These are phyloP conservation scores for human DNA, from an alignment of 2,113 vertebrate genomes.

Conservation along the genomic window DNA sequence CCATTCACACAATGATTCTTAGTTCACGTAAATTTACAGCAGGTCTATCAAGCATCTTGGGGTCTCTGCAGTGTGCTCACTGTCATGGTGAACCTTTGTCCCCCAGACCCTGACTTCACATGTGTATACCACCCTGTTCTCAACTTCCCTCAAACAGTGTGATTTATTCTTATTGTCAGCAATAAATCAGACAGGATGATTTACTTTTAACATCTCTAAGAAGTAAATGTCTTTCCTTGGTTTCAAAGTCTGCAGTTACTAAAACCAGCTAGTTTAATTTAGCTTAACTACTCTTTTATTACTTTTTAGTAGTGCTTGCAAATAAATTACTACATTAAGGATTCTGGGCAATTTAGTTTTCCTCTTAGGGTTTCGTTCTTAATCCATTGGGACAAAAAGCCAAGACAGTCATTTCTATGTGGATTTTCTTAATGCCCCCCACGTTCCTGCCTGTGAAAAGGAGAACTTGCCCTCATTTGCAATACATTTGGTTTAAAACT, in stretches of 20 bases:
- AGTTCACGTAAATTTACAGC: not conserved
- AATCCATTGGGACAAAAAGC: not conserved
- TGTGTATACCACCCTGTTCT: not conserved
- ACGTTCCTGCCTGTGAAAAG: too few relatives aligned
- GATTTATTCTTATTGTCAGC: not conserved
- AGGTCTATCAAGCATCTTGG: not conserved
- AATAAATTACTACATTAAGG: constrained; percentile 63
- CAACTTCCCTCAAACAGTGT: not conserved
- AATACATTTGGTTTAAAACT: not conserved
- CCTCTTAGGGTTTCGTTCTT: constrained; percentile 52
- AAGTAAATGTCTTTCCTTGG: constrained; percentile 52
- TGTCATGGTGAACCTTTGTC: not conserved
- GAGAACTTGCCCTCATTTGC: not conserved
- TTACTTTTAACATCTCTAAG: constrained; percentile 56
- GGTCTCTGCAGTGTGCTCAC: rapidly evolving
- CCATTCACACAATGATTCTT: not conserved
- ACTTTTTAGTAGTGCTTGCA: constrained; percentile 56
- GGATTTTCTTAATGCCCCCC: not conserved
- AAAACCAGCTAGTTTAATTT: constrained; percentile 64
- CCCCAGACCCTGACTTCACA: not conserved
- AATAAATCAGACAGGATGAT: not conserved
- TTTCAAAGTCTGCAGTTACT: constrained; percentile 59
- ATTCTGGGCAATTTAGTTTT: constrained; percentile 55
- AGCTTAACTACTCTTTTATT: constrained; percentile 56
- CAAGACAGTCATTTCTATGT: constrained; percentile 4